phyloP scores from a whole-genome alignment of 2,113 vertebrate species.

The Kryptolebias marmoratus region DNA sequence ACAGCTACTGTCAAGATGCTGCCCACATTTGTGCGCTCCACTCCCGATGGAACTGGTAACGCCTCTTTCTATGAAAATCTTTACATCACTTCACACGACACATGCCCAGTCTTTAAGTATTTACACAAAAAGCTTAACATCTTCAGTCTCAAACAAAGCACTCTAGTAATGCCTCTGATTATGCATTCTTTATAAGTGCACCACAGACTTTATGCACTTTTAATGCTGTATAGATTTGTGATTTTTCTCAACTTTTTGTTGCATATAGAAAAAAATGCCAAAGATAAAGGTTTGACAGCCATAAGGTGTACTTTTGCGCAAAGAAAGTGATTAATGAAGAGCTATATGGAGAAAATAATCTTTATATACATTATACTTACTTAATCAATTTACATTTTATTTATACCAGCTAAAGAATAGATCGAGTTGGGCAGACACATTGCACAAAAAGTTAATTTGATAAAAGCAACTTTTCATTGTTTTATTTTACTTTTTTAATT shows the following conservation, averaged over 20 bases:
- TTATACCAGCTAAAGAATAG: too few relatives aligned
- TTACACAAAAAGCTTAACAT: background rate
- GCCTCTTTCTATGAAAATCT: background rate
- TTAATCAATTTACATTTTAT: too few relatives aligned
- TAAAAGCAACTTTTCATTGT: background rate
- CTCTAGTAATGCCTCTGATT: background rate
- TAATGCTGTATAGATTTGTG: background rate
- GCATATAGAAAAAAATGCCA: too few relatives aligned
- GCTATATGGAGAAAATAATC: too few relatives aligned
- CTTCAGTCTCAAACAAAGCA: background rate
- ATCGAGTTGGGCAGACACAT: background rate
- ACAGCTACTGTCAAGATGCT: conserved; percentile 94
- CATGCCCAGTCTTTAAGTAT: background rate
- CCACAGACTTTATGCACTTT: background rate
- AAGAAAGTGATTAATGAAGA: too few relatives aligned
- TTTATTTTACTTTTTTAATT: background rate
- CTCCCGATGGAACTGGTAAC: conserved; percentile 94
- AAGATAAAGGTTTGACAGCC: too few relatives aligned
- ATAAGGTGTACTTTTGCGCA: too few relatives aligned
- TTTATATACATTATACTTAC: too few relatives aligned
- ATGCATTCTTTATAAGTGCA: background rate
- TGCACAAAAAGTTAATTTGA: background rate
- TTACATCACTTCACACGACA: background rate
- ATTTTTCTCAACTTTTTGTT: too few relatives aligned
- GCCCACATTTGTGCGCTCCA: conserved; percentile 94